Evolutionary conservation across 2,113 vertebrate genomes (phyloP), one percentile per base, ranked within the genome.

Genomic region (Agapornis roseicollis): DNA sequence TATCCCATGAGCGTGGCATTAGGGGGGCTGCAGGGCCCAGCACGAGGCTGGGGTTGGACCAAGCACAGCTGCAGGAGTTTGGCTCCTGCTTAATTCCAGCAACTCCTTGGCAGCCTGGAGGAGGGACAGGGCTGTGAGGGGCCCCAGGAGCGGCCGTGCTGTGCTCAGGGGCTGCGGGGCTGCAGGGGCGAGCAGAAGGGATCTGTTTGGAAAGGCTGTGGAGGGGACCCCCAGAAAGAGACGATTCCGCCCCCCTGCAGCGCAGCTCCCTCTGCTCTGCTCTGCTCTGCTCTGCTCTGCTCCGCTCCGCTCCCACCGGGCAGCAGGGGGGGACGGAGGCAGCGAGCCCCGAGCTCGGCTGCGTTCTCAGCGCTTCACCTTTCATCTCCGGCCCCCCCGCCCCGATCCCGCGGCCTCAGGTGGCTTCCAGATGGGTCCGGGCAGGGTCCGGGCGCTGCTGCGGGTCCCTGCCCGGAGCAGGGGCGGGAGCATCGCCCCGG

Each of bases 391-490:
- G 8, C 49, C 6, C 50, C 28, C 49, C 11, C 2, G 1, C 8
- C 33, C 2, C 17, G 6, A 55, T n/a, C 73, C 85, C 47, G 0
- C 42, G 13, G 69, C 35, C 9, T 70, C 92, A 74, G 94, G 95
- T 74, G 93, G 96, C 92, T 92, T 55, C 90, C 96, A 96, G 96
- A 96, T 93, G 95, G 93, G 77, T 27, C 80, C 94, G 96, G 91
- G 89, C 18, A 7, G 0, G 60, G 11, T 89, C 90, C 95, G 90
- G 87, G 8, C 35, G 8, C 4, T 42, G 72, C 49, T 16, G 17
- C 7, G 37, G 49, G 28, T 60, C 46, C 31, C 55, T 88, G 79
- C 85, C 66, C 24, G 9, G 86, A 66, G 74, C 56, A 47, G 23
- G 35, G 91, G 80, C 44, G 2, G 74, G 44, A 15, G 17, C 70